Evolutionary conservation across 2,888 invertebrate species (phyloP).

Genomic region (Theretra japonica): DNA sequence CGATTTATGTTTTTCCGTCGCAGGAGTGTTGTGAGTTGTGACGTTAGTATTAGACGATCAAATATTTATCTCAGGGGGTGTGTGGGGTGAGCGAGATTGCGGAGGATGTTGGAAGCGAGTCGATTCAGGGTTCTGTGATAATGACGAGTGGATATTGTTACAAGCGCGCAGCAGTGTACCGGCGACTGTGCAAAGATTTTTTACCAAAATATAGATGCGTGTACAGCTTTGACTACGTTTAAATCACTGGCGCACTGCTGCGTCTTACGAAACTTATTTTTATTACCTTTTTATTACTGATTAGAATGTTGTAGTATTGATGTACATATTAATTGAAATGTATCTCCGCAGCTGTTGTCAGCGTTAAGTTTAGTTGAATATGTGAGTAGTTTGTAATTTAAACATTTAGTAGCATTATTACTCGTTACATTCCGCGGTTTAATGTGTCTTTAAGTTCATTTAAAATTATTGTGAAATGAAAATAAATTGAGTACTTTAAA

Average conservation of each 20-base stretch:
- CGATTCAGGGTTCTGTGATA: constrained; percentile 74
- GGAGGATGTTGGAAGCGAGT: constrained; percentile 42
- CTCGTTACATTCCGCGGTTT: constrained; percentile 69
- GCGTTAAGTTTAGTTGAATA: constrained; percentile 48
- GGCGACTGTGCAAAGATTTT: constrained; percentile 11
- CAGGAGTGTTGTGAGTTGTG: constrained; percentile 21
- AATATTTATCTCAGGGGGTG: constrained; percentile 50
- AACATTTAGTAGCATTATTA: constrained; percentile 62
- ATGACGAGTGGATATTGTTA: constrained; percentile 52
- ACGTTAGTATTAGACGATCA: constrained; percentile 28
- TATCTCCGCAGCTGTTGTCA: constrained; percentile 58
- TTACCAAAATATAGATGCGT: constrained; percentile 29
- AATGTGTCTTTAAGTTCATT: constrained; percentile 37
- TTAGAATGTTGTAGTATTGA: constrained; percentile 47
- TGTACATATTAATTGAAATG: constrained; percentile 62
- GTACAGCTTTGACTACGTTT: constrained; percentile 30
- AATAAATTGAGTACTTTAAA: constrained; percentile 47
- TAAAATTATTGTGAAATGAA: constrained; percentile 40
- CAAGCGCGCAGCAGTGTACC: constrained; percentile 45
- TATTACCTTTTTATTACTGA: constrained; percentile 50
- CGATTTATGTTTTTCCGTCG: constrained; percentile 2
- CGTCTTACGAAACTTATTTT: constrained; percentile 51
- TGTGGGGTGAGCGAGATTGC: constrained; percentile 49
- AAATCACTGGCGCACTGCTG: constrained; percentile 49
- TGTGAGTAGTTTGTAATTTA: constrained; percentile 53